phyloP scores from a whole-genome alignment of 2,797 vertebrate species.

The Pantherophis alleghaniensis region DNA sequence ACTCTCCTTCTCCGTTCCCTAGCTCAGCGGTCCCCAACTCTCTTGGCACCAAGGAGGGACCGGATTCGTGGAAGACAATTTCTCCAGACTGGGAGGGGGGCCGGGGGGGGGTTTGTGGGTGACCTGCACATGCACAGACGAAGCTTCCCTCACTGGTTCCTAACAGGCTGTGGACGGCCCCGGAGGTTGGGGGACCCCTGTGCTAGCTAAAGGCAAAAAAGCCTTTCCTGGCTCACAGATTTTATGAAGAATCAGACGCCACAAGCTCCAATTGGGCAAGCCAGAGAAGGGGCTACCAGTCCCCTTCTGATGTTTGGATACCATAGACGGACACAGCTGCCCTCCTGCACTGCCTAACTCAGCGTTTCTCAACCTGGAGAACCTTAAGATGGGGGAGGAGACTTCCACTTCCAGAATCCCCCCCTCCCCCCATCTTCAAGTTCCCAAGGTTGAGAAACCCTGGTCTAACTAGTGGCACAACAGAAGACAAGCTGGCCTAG shows the following conservation, averaged over 20 bases:
- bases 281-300: neutral
- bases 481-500: neutral
- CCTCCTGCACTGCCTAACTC: neutral
- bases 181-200: neutral
- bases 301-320: neutral
- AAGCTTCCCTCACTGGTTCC: neutral
- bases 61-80: neutral
- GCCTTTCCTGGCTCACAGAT: neutral
- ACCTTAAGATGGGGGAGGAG: neutral
- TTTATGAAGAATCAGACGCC: neutral
- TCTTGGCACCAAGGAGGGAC: neutral
- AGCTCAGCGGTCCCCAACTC: neutral
- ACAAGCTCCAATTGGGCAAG: neutral
- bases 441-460: neutral
- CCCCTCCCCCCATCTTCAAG: neutral
- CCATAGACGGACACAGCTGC: neutral
- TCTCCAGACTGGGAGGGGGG: neutral
- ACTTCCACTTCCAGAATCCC: neutral
- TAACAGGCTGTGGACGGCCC: neutral
- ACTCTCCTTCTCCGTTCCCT: neutral
- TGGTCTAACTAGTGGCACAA: neutral
- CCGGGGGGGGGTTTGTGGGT: neutral
- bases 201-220: neutral
- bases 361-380: no score
- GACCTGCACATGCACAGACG: neutral